A percentile compares a stretch with the other conserved stretches of the same genome.
phyloP scores from a whole-genome alignment of 2,797 vertebrate species.

The Hypotaenidia okinawae region DNA sequence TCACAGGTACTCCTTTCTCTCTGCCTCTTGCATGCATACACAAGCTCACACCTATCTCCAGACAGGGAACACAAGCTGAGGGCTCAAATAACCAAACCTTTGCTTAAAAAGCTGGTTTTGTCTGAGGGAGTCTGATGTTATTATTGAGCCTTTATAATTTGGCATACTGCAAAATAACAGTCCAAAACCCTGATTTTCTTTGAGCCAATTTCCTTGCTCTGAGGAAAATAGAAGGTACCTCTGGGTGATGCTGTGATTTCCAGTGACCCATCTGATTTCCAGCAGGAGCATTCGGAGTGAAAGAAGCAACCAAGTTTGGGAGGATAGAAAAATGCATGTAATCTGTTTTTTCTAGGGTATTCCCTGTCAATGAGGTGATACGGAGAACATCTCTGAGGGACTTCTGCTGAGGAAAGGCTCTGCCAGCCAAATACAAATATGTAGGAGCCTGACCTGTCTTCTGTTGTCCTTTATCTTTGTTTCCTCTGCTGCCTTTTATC shows the following conservation, averaged over 20 bases:
- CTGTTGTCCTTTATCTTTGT: background rate
- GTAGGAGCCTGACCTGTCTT: background rate
- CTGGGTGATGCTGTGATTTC: background rate
- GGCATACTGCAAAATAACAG: background rate
- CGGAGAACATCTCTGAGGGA: background rate
- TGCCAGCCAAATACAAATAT: background rate
- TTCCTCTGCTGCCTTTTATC: background rate
- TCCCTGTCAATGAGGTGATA: background rate
- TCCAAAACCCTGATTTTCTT: background rate
- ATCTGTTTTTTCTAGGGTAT: background rate
- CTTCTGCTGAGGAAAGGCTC: background rate
- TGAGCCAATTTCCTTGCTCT: background rate
- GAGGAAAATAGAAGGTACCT: background rate
- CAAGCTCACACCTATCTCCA: background rate
- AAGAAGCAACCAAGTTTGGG: background rate
- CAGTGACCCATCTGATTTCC: background rate
- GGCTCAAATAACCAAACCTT: background rate
- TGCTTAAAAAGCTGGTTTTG: background rate
- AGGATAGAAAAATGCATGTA: background rate
- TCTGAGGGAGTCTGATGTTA: accelerated
- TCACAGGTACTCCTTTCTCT: background rate
- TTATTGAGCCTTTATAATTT: background rate
- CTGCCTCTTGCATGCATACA: background rate
- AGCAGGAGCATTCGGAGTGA: background rate
- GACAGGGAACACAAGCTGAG: background rate